Conservation (phyloP, 2,888 invertebrate species). For the Aleiodes alternator region DNA sequence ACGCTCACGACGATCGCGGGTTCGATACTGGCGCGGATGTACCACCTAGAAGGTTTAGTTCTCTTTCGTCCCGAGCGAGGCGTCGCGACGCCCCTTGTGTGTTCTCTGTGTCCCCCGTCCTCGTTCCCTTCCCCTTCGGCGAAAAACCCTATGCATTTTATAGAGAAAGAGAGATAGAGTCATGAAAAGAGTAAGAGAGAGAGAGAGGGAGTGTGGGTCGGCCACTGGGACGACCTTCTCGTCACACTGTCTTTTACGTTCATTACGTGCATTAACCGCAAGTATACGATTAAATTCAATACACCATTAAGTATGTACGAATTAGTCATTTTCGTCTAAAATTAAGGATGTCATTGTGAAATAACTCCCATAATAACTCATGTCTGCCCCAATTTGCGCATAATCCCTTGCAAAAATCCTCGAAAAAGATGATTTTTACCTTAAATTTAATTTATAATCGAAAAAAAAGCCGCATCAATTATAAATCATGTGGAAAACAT, state of each 20-base stretch:
- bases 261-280: constrained; percentile 31
- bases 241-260: constrained; percentile 39
- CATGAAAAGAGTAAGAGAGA: too few relatives aligned
- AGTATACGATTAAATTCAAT: constrained; percentile 11
- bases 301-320: constrained; percentile 7
- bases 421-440: too few relatives aligned
- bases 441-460: too few relatives aligned
- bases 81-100: constrained; percentile 69
- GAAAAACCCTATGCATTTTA: constrained; percentile 32
- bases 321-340: not conserved
- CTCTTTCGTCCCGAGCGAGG: constrained; percentile 69
- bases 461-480: too few relatives aligned
- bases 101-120: constrained; percentile 41
- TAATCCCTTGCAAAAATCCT: too few relatives aligned
- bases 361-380: too few relatives aligned
- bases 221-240: constrained; percentile 41
- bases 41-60: constrained; percentile 70
- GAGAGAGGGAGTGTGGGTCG: not conserved
- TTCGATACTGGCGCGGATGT: constrained; percentile 72
- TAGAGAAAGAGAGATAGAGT: not conserved
- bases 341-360: too few relatives aligned
- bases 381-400: too few relatives aligned
- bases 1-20: constrained; percentile 74
- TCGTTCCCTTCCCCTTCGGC: constrained; percentile 53
- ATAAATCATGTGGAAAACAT: too few relatives aligned